Conservation (phyloP, 2,797 vertebrate species). For the Mormyrops attenuatus region DNA sequence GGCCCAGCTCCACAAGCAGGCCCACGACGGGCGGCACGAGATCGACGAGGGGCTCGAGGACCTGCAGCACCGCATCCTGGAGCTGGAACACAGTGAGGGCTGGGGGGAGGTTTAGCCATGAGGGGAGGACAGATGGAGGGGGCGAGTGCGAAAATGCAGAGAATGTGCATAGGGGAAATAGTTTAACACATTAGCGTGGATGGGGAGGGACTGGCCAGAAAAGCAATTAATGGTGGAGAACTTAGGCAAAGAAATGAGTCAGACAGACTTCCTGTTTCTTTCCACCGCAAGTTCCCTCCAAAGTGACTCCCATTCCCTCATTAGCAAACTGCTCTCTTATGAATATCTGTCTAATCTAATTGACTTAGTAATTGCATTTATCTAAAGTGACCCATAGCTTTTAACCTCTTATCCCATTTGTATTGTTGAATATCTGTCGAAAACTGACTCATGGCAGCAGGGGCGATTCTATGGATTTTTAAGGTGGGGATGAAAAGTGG, state of each 20-base stretch:
- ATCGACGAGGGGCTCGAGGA: slow-evolving; percentile 77
- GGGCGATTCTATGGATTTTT: background rate
- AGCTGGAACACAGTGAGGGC: slow-evolving; percentile 79
- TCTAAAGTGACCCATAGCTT: background rate
- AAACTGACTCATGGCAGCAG: background rate
- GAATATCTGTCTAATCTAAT: background rate
- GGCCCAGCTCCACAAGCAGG: slow-evolving; percentile 64
- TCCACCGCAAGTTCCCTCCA: background rate
- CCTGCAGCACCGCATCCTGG: slow-evolving; percentile 72
- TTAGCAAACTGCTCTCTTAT: background rate
- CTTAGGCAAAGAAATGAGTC: background rate
- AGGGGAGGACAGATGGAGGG: background rate
- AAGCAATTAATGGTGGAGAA: background rate
- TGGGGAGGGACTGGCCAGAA: background rate
- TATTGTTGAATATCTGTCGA: background rate
- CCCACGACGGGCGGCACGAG: slow-evolving; percentile 68
- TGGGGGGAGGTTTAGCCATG: background rate
- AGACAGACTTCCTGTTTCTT: background rate
- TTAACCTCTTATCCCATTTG: background rate
- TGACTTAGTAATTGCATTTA: background rate
- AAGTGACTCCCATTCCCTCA: background rate
- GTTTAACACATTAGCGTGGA: background rate
- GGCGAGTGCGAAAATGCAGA: background rate
- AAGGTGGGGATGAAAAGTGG: background rate
- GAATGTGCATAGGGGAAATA: background rate